Base-by-base conservation (phyloP, 2,888 invertebrate genomes). In the Rhogogaster chlorosoma region DNA sequence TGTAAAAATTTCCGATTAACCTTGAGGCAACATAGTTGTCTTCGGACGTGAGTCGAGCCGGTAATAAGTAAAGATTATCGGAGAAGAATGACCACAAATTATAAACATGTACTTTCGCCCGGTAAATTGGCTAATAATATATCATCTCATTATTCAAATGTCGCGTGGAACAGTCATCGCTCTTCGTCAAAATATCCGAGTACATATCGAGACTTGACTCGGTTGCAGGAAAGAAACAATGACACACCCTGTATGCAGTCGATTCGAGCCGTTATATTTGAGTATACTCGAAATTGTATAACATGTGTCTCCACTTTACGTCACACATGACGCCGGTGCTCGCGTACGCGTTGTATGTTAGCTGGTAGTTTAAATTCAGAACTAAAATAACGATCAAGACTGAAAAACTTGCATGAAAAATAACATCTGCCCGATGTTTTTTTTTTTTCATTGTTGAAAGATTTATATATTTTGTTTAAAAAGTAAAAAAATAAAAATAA, bases 241-340 rank as follows among this genome's bases (percentile, higher is more conserved):
- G 80, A 61, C 61, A 80, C 80, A 80, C 80, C 61, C 80, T 80
- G 80, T 80, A 80, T 61, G 61, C 57, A 57, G 80, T 80, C 61
- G 36, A 80, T 80, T 61, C 80, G 22, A 61, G 61, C 80, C 80
- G 80, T 80, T 80, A 80, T 61, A 80, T 80, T 80, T 82, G 45
- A 84, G 42, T 61, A 75, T 75, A 75, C 75, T 49, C 53, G 61
- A 84, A 71, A 73, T 57, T 75, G 75, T 75, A 73, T 32, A 84
- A 84, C 84, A 84, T 84, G 71, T 75, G 84, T 75, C 75, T 75
- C 75, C 84, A 75, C 84, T 84, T 75, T 84, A 75, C 49, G 80
- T 80, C 49, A 49, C 80, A 80, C 80, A 80, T 80, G 80, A 80
- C 80, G 80, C 80, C 80, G 36, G 22, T 75, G n/a, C 26, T 15